Conservation (phyloP, 2,113 vertebrate species). For the Eudyptes chrysolophus region DNA sequence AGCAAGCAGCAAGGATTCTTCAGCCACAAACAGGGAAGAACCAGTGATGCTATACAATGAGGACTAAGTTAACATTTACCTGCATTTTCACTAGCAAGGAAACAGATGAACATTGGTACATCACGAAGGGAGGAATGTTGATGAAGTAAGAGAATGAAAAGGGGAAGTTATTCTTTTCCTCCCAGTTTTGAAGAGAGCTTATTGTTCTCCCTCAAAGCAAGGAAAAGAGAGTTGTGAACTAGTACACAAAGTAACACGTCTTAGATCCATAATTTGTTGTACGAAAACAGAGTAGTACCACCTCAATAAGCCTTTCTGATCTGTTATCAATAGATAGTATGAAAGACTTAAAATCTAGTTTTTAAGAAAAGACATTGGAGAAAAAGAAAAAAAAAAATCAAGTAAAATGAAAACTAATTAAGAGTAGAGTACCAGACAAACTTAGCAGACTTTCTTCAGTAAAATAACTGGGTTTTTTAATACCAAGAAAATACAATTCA, state of each 20-base stretch:
- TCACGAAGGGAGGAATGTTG: accelerated
- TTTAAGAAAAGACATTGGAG: neutral
- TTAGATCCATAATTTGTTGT: neutral
- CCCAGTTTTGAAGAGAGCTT: neutral
- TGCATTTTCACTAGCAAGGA: neutral
- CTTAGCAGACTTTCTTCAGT: neutral
- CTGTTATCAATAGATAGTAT: neutral
- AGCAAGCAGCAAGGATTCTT: neutral
- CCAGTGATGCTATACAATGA: neutral
- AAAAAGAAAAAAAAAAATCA: too few species aligned
- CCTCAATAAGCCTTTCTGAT: neutral
- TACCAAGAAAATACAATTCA: neutral
- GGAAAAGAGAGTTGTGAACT: neutral
- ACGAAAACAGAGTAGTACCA: neutral
- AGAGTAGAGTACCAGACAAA: neutral
- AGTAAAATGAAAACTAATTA: neutral
- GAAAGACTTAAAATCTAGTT: neutral
- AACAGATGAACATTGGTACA: neutral
- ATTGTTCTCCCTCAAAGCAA: neutral
- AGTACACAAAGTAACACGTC: neutral
- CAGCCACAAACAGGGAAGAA: neutral
- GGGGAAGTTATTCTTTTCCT: neutral
- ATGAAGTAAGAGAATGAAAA: neutral
- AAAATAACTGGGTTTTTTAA: neutral
- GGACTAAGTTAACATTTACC: neutral